These are phyloP conservation scores for Centropristis striata DNA, from an alignment of 2,113 vertebrate species.

Conservation along the genomic window DNA sequence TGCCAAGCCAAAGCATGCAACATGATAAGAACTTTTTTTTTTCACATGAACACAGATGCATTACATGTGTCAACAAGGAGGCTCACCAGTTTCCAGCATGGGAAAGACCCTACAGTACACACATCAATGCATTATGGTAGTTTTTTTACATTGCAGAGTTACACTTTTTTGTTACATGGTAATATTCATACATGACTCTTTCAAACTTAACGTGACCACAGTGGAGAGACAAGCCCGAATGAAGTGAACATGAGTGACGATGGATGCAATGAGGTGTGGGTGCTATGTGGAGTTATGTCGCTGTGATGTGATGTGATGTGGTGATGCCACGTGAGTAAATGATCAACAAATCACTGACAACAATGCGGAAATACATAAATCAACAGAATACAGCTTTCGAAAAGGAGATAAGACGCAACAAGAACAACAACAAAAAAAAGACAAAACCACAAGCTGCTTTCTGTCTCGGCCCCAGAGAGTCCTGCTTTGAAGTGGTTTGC, in stretches of 20 bases:
- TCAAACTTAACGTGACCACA: slow-evolving; percentile 72
- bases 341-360: slow-evolving; percentile 80
- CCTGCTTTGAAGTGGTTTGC: slow-evolving; percentile 83
- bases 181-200: slow-evolving; percentile 64
- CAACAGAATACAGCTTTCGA: slow-evolving; percentile 73
- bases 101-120: slow-evolving; percentile 65
- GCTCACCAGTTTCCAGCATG: slow-evolving; percentile 68
- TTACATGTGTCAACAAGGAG: slow-evolving; percentile 77
- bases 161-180: slow-evolving; percentile 66
- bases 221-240: slow-evolving; percentile 78
- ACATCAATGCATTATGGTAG: slow-evolving; percentile 73
- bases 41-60: slow-evolving; percentile 84
- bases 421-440: slow-evolving; percentile 34
- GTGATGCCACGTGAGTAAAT: slow-evolving; percentile 70
- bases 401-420: slow-evolving; percentile 60
- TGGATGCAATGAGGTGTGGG: slow-evolving; percentile 68
- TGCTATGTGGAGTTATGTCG: slow-evolving; percentile 61
- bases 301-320: slow-evolving; percentile 46
- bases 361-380: slow-evolving; percentile 78
- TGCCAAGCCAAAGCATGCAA: slow-evolving; percentile 83
- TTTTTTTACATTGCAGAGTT: slow-evolving; percentile 55
- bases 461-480: slow-evolving; percentile 65
- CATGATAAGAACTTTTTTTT: slow-evolving; percentile 74
- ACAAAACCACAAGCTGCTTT: slow-evolving; percentile 77
- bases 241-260: slow-evolving; percentile 66